Base-by-base conservation (phyloP, 92 coral and sea anemone genomes). In the Paramuricea clavata region DNA sequence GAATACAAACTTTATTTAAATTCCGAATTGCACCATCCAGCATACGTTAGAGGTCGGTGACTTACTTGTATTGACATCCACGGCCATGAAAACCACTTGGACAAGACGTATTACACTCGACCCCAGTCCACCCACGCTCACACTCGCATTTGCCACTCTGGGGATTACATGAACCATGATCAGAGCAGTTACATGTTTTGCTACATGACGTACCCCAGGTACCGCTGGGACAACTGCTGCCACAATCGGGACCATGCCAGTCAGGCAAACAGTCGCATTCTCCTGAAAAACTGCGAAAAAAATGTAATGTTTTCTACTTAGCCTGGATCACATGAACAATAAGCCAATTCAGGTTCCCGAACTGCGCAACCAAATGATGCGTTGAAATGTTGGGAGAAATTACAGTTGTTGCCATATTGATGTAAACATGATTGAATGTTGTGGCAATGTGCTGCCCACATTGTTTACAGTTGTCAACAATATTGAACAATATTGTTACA, bases 141-240 rank as follows among this genome's bases (percentile, higher is more conserved):
- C 98, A 95, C 10, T 89, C 70, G 57, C 98, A 95, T 12, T 22
- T 42, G 17, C 98, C 98, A 39, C 81, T 85, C n/a, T 61, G 85
- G n/a, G 92, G 91, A 76, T 92, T 80, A 71, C 98, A 95, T 1
- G 93, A 87, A 8, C 95, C 97, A 64, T 87, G 64, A 54, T 21
- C 68, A 27, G 81, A 87, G 68, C 98, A 95, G 28, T 49, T 15
- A 68, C 99, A 96, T 12, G 85, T 54, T n/a, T 86, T 49, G 8
- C 36, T 74, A 73, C 99, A 96, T 74, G 90, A 47, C 5, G 50
- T 10, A 17, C 99, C 98, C 99, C 99, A 96, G 12, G 73, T 73
- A 27, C 96, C 98, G 67, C 82, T 83, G 12, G 86, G 89, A 81
- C 99, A 96, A 12, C 89, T 93, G 54, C 88, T 39, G 26, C 81